Percentiles rank a stretch among this genome's conserved stretches.
phyloP scores from a whole-genome alignment of 2,888 invertebrate species.

The Ethmia dodecea region DNA sequence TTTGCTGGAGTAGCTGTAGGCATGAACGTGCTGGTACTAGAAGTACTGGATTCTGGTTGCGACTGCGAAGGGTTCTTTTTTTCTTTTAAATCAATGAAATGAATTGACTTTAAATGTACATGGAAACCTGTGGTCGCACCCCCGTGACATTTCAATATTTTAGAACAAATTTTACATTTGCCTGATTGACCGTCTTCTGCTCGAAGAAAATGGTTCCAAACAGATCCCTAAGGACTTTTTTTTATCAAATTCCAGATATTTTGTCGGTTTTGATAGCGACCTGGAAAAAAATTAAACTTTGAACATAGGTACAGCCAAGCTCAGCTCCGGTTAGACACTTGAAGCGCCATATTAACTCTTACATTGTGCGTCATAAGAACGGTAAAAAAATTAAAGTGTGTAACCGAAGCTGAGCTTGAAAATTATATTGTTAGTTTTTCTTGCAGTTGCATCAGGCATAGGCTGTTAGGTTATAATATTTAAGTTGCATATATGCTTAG shows the following conservation, averaged over 20 bases:
- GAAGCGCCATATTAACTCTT: not conserved
- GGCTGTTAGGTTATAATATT: not conserved
- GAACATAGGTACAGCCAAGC: not conserved
- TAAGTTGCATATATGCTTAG: not conserved
- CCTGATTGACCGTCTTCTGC: slow-evolving; percentile 1
- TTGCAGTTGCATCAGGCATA: not conserved
- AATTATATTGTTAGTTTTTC: not conserved
- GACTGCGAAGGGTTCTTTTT: not conserved
- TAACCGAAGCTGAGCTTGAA: not conserved
- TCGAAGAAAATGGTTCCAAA: slow-evolving; percentile 2
- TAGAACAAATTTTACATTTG: slow-evolving; percentile 1
- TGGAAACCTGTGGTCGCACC: not conserved
- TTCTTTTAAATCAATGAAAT: not conserved
- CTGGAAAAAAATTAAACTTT: not conserved
- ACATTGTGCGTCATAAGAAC: not conserved
- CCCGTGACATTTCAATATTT: not conserved
- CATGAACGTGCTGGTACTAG: not conserved
- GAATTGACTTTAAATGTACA: not conserved
- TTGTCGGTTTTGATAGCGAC: not conserved
- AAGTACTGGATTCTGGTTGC: not conserved
- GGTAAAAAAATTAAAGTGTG: not conserved
- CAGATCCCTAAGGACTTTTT: slow-evolving; percentile 2
- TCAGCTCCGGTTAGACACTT: not conserved
- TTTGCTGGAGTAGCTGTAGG: not conserved
- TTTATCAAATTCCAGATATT: not conserved